Evolutionary conservation across 2,888 invertebrate species (phyloP).

Genomic region (Tinea pellionella): DNA sequence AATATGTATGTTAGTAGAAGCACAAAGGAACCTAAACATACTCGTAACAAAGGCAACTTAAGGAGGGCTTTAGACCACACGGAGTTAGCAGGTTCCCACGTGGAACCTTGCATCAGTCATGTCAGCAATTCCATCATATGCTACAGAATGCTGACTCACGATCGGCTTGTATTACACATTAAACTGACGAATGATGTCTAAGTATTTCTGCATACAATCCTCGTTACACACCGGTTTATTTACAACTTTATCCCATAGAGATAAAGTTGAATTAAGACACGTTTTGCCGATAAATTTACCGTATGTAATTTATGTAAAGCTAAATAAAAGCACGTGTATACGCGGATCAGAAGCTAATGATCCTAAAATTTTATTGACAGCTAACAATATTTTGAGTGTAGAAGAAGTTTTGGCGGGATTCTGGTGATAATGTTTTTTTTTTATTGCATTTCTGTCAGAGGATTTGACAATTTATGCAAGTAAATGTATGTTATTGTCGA

Average conservation of each 20-base stretch:
- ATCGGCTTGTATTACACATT: conserved; percentile 11
- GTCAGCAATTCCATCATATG: conserved; percentile 9
- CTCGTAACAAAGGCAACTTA: neutral
- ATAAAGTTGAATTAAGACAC: no score
- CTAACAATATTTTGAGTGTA: neutral
- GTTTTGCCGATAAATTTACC: no score
- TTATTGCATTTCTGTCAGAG: no score
- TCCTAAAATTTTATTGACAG: conserved; percentile 4
- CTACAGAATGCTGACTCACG: neutral
- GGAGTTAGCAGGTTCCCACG: conserved; percentile 3
- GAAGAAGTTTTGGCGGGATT: neutral
- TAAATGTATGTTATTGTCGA: no score
- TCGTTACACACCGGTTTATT: neutral
- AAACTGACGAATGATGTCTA: neutral
- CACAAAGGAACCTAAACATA: neutral
- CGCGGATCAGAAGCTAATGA: conserved; percentile 5
- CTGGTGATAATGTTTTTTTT: neutral
- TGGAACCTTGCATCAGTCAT: conserved; percentile 9
- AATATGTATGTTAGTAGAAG: neutral
- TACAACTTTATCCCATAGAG: neutral
- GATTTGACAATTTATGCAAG: no score
- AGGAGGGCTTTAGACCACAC: neutral
- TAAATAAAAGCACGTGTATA: neutral
- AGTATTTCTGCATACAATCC: neutral
- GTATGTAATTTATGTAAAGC: neutral